Percentiles rank a stretch among this genome's conserved stretches.
Evolutionary conservation across 2,888 invertebrate species (phyloP).

Genomic region (Coelinius sp.): DNA sequence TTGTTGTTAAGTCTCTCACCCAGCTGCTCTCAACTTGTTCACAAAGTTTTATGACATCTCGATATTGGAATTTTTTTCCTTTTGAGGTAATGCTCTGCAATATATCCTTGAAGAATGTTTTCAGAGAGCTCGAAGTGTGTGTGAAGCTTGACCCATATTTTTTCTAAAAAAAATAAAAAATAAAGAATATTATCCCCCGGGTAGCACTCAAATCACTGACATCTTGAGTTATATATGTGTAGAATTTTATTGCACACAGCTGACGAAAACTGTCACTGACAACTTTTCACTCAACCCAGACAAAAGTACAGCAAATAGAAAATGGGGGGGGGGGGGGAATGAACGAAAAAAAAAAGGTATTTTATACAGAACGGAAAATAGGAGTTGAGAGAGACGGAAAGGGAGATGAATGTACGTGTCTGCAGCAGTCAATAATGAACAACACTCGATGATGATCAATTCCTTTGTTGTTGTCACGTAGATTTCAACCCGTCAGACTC

Average conservation of each 20-base stretch:
- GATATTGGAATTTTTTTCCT: neutral
- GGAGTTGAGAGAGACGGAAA: neutral
- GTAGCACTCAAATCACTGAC: conserved; percentile 11
- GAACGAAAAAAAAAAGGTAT: neutral
- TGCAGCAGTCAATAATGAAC: conserved; percentile 53
- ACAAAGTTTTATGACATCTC: neutral
- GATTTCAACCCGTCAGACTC: conserved; percentile 34
- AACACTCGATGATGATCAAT: conserved; percentile 54
- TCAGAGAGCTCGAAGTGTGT: conserved; percentile 49
- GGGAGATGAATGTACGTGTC: conserved; percentile 28
- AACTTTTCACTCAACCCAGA: neutral
- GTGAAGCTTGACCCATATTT: conserved; percentile 46
- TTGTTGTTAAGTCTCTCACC: neutral
- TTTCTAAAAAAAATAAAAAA: neutral
- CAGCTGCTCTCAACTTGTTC: neutral
- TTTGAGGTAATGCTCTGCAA: conserved; percentile 29
- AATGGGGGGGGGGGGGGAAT: neutral
- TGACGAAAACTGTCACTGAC: conserved; percentile 18
- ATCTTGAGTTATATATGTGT: neutral
- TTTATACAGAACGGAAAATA: neutral
- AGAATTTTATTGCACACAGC: conserved; percentile 7
- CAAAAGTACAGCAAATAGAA: neutral
- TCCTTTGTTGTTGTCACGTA: conserved; percentile 51
- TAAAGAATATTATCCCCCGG: neutral
- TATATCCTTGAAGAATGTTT: conserved; percentile 55